These are phyloP conservation scores for Sepiola atlantica DNA, from an alignment of 2,888 invertebrate genomes.

Conservation along the genomic window DNA sequence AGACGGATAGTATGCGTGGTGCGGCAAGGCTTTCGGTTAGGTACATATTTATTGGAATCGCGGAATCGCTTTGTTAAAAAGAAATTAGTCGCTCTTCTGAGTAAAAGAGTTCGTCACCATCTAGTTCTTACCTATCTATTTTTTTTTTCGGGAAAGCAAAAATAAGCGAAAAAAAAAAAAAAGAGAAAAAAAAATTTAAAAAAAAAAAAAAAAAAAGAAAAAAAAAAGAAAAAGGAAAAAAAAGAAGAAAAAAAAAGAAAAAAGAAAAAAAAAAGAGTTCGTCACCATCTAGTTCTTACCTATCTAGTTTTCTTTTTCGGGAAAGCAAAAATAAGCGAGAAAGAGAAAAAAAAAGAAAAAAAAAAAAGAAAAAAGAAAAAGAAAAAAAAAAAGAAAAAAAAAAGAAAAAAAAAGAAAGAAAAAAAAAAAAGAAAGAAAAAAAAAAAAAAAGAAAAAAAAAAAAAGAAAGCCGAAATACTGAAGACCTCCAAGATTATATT, in stretches of 20 bases:
- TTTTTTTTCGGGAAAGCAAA: neutral
- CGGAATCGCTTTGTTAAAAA: neutral
- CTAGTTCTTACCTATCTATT: no score
- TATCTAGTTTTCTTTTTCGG: no score
- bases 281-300: no score
- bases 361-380: no score
- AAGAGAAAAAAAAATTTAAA: no score
- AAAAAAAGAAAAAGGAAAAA: neutral
- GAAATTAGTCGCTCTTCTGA: no score
- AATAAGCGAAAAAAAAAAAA: no score
- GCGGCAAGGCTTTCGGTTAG: neutral
- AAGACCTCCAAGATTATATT: no score
- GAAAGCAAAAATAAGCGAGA: no score
- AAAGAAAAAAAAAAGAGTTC: neutral
- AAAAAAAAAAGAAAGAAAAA: neutral
- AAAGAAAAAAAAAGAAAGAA: neutral
- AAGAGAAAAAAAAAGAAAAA: no score
- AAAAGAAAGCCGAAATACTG: no score
- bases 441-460: no score
- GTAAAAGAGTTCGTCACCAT: neutral
- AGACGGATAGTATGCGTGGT: neutral
- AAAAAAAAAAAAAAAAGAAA: neutral
- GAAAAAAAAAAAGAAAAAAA: neutral
- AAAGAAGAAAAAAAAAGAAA: neutral
- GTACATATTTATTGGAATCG: neutral